Evolutionary conservation across 2,888 invertebrate species (phyloP), one percentile per base, ranked within the genome.

Genomic region (Augiades crinisus): DNA sequence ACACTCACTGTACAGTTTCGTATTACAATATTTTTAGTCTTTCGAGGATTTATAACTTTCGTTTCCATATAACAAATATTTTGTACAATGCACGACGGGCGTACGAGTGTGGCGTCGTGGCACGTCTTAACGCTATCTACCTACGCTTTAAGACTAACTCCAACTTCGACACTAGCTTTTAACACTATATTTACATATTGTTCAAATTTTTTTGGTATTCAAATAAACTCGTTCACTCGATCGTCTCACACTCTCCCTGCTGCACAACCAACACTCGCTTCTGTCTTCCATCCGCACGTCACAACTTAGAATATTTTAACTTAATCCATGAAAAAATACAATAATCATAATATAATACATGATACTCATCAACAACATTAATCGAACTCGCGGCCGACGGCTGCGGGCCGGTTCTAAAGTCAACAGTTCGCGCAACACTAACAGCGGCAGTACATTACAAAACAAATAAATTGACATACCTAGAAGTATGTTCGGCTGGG

Each of bases 1-100:
- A 90, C 89, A 90, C 88, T 88, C 89, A 89, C 90, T 90, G 89
- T 88, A 88, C 89, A 89, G 81, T 84, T 85, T 86, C 73, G 86
- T 87, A 83, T 84, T 86, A 89, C 87, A 90, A 87, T 88, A 86
- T 80, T 86, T 51, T 81, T 76, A 87, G 88, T 88, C 84, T 87
- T 88, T 84, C 80, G 78, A 79, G 82, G 74, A 70, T 79, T 81
- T 76, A 84, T 86, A 86, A 85, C 79, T 81, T 86, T 70, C 81
- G 81, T 79, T 79, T 83, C 72, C 68, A 82, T 81, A 87, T 89
- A 87, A 88, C 88, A 89, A 88, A 86, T 84, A 84, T 83, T 85
- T 88, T 90, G 89, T 90, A 90, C 89, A 90, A 82, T 78, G 81
- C 81, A 81, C 88, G 85, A 79, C 80, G 78, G 75, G 75, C 78